Conservation (phyloP, 2,888 invertebrate genomes). For the Spisula solida region DNA sequence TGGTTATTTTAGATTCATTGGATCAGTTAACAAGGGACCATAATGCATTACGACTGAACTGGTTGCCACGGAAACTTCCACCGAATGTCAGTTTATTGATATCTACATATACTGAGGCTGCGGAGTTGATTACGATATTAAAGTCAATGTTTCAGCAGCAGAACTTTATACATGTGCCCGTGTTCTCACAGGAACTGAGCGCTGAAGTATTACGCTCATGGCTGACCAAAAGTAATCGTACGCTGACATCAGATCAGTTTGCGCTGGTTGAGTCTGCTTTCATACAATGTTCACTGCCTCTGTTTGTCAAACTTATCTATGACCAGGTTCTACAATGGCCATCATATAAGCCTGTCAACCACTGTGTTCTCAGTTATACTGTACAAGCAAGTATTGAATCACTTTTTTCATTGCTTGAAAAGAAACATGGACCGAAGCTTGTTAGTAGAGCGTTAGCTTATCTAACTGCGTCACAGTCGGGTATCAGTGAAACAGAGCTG, state of each 20-base stretch:
- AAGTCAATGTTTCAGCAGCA: slow-evolving; percentile 60
- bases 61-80: slow-evolving; percentile 82
- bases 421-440: slow-evolving; percentile 80
- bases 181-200: slow-evolving; percentile 78
- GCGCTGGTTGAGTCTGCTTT: slow-evolving; percentile 78
- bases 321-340: slow-evolving; percentile 81
- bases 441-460: slow-evolving; percentile 81
- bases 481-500: slow-evolving; percentile 83
- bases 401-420: slow-evolving; percentile 81
- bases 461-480: slow-evolving; percentile 80
- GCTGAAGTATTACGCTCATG: slow-evolving; percentile 78
- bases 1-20: slow-evolving; percentile 82
- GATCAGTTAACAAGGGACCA: slow-evolving; percentile 81
- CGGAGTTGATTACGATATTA: slow-evolving; percentile 79
- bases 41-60: slow-evolving; percentile 81
- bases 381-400: slow-evolving; percentile 82
- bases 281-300: slow-evolving; percentile 79
- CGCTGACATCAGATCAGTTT: slow-evolving; percentile 79
- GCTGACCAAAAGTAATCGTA: slow-evolving; percentile 74
- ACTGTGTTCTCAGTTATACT: slow-evolving; percentile 72
- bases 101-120: slow-evolving; percentile 80
- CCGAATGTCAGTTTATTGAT: slow-evolving; percentile 79
- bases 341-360: slow-evolving; percentile 78
- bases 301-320: slow-evolving; percentile 82
- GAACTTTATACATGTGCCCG: slow-evolving; percentile 75